These are phyloP conservation scores for Drosophila atripex DNA, from an alignment of 2,888 invertebrate species.

Conservation along the genomic window DNA sequence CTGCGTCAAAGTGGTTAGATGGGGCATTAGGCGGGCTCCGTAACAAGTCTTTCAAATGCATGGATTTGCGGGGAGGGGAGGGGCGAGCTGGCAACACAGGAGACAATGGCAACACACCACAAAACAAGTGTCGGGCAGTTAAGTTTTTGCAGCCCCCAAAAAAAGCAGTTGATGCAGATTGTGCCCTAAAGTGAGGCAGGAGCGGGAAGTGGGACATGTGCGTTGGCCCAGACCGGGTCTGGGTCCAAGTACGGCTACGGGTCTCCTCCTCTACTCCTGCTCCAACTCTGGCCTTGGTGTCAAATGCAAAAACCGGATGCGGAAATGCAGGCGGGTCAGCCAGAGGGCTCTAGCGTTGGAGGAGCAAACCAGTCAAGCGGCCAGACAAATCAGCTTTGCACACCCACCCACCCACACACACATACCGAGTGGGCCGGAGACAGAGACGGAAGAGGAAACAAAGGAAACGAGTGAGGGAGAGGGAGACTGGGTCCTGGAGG, in stretches of 20 bases:
- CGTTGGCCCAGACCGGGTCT: background rate
- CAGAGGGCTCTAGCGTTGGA: conserved; percentile 52
- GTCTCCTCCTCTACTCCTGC: background rate
- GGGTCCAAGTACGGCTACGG: conserved; percentile 10
- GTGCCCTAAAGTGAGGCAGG: conserved; percentile 6
- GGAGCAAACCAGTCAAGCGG: conserved; percentile 70
- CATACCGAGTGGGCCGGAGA: background rate
- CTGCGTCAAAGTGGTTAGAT: background rate
- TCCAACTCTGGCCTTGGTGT: conserved; percentile 54
- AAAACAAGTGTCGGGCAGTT: conserved; percentile 76
- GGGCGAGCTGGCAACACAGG: conserved; percentile 12
- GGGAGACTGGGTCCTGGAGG: conserved; percentile 19
- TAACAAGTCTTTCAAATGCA: conserved; percentile 65
- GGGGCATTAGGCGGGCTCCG: conserved; percentile 35
- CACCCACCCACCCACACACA: conserved; percentile 17
- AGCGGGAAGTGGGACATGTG: conserved; percentile 13
- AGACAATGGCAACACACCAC: conserved; percentile 74
- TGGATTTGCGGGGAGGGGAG: conserved; percentile 8
- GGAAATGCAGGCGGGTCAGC: conserved; percentile 72
- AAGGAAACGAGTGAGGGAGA: conserved; percentile 23
- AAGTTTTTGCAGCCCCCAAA: conserved; percentile 63
- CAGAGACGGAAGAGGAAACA: conserved; percentile 8
- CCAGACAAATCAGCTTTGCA: conserved; percentile 75
- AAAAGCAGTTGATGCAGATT: conserved; percentile 26
- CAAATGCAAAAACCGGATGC: conserved; percentile 78